phyloP scores from a whole-genome alignment of 2,113 vertebrate species.

The Erinaceus europaeus region DNA sequence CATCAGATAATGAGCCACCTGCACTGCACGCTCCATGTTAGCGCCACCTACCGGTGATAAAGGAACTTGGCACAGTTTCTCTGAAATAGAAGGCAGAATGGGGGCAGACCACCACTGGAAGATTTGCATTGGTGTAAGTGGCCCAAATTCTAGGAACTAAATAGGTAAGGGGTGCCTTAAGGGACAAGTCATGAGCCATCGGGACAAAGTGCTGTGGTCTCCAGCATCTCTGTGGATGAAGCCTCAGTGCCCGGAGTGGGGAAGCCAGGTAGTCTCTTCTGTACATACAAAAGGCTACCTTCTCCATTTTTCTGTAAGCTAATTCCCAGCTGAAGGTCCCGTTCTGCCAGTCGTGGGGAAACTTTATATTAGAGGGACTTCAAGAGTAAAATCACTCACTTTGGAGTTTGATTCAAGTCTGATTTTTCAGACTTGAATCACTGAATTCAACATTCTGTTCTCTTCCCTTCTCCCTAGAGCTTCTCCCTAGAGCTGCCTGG shows the following conservation, averaged over 20 bases:
- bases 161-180: not conserved
- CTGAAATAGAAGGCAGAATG: not conserved
- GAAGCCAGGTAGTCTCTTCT: too few species aligned
- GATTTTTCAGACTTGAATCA: not conserved
- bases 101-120: not conserved
- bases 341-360: not conserved
- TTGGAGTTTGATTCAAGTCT: not conserved
- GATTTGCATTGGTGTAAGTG: not conserved
- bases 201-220: not conserved
- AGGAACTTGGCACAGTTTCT: not conserved
- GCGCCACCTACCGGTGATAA: conserved; percentile 55
- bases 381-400: not conserved
- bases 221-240: not conserved
- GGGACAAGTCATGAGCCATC: not conserved
- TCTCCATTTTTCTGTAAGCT: conserved; percentile 13
- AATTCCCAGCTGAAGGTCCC: not conserved
- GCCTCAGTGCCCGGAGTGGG: too few species aligned
- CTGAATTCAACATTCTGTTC: not conserved
- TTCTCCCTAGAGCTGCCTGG: not conserved
- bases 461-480: not conserved
- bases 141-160: conserved; percentile 1
- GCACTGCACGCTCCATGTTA: not conserved
- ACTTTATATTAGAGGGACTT: not conserved
- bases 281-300: too few species aligned
- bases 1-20: not conserved